Percentiles rank a stretch among this genome's conserved stretches.
phyloP scores from a whole-genome alignment of 2,888 invertebrate genomes.

The Agrochola macilenta region DNA sequence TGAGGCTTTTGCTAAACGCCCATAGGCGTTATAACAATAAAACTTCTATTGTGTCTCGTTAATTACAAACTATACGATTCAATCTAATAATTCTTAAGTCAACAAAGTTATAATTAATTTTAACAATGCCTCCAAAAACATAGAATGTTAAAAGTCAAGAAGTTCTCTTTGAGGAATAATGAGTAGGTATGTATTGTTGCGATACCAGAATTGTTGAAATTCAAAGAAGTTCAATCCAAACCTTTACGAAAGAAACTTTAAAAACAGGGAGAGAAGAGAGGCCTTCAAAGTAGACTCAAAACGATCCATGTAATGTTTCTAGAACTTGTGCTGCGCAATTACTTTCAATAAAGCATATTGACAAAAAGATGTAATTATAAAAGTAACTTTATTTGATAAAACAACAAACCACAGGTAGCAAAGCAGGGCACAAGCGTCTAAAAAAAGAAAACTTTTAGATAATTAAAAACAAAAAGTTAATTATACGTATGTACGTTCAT shows the following conservation, averaged over 20 bases:
- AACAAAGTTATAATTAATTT: conserved; percentile 37
- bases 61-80: conserved; percentile 22
- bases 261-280: background rate
- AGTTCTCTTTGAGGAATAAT: conserved; percentile 28
- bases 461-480: conserved; percentile 33
- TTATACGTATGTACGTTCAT: conserved; percentile 25
- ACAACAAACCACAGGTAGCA: background rate
- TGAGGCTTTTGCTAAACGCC: too few species aligned
- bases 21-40: too few species aligned
- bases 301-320: background rate
- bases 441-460: conserved; percentile 24
- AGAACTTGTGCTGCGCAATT: background rate
- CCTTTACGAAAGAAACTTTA: conserved; percentile 3
- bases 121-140: conserved; percentile 3
- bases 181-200: conserved; percentile 21
- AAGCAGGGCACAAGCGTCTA: background rate
- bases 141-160: background rate
- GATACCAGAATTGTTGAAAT: conserved; percentile 26
- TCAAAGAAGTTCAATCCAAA: conserved; percentile 21
- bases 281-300: background rate
- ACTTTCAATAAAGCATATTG: background rate
- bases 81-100: conserved; percentile 3
- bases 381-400: background rate
- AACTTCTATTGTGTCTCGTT: too few species aligned
- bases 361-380: background rate